Evolutionary conservation across 2,113 vertebrate species (phyloP).

Genomic region (Myocastor coypus): DNA sequence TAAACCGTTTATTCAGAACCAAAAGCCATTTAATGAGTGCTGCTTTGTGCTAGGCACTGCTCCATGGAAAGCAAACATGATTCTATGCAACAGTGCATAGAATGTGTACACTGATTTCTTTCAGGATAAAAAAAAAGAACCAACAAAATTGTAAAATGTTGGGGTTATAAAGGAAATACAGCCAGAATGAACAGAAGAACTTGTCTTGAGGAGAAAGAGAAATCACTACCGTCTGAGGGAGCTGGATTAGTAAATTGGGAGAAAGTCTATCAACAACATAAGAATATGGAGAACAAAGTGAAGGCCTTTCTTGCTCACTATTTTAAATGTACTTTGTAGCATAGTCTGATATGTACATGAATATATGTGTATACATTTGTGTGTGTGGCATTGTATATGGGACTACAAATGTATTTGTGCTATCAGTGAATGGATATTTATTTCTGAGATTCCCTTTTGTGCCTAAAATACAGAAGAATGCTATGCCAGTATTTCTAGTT

Average conservation of each 20-base stretch:
- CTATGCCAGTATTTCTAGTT: neutral
- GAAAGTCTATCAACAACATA: neutral
- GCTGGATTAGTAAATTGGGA: neutral
- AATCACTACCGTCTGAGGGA: neutral
- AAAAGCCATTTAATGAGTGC: neutral
- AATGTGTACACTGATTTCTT: accelerated
- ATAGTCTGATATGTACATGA: neutral
- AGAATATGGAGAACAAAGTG: neutral
- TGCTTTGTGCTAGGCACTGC: neutral
- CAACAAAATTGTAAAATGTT: neutral
- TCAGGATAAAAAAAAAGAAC: neutral
- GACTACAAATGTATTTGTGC: neutral
- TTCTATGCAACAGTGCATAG: neutral
- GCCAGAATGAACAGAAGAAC: neutral
- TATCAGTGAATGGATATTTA: neutral
- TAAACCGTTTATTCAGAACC: neutral
- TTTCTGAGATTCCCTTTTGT: neutral
- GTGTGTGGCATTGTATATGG: neutral
- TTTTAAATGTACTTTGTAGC: neutral
- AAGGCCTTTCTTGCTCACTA: neutral
- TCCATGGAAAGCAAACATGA: neutral
- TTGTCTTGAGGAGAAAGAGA: neutral
- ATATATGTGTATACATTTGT: neutral
- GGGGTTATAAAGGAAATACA: neutral
- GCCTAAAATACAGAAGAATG: neutral